Conservation (phyloP, 2,888 invertebrate species). For the Andrena fulva region DNA sequence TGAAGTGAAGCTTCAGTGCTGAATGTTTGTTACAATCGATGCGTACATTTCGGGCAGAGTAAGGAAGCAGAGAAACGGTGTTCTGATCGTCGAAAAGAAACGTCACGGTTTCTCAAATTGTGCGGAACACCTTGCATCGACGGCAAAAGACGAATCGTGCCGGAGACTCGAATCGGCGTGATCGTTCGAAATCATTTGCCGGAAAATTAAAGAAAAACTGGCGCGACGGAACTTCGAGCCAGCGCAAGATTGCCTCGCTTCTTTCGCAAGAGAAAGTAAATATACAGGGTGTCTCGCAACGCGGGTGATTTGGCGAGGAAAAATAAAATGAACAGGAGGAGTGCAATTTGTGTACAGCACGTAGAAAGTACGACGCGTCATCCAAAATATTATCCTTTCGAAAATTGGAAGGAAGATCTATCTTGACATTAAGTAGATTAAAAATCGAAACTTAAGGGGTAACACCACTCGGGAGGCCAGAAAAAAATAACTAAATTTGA, state of each 20-base stretch:
- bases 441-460: too few relatives aligned
- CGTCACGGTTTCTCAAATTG: constrained; percentile 7
- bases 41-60: neutral
- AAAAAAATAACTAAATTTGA: too few relatives aligned
- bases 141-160: constrained; percentile 9
- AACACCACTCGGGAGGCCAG: too few relatives aligned
- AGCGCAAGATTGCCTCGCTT: neutral
- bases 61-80: neutral
- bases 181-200: constrained; percentile 32
- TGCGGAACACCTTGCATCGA: neutral
- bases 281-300: neutral
- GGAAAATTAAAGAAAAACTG: constrained; percentile 61
- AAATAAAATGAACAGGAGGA: neutral
- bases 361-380: too few relatives aligned
- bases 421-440: too few relatives aligned
- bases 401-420: neutral
- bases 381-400: neutral
- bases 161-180: neutral
- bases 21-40: too few relatives aligned
- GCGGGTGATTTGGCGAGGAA: neutral
- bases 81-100: neutral
- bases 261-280: constrained; percentile 1
- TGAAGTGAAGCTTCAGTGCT: too few relatives aligned
- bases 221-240: neutral
- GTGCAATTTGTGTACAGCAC: neutral